These are phyloP conservation scores for Larimichthys crocea DNA, from an alignment of 2,113 vertebrate genomes.

Conservation along the genomic window DNA sequence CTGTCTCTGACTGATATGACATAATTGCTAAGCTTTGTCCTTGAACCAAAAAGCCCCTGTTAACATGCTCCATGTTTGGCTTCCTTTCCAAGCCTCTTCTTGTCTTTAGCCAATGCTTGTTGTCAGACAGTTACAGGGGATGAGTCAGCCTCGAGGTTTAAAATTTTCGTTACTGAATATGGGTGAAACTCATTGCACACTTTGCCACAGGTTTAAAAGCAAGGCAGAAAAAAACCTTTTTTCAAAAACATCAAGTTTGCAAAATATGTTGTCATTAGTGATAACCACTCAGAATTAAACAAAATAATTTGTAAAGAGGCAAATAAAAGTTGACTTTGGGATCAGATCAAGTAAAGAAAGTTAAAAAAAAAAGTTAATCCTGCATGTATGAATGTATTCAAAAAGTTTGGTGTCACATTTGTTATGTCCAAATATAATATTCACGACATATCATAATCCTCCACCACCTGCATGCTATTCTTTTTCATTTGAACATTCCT, in stretches of 20 bases:
- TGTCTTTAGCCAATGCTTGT: conserved; percentile 3
- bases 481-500: neutral
- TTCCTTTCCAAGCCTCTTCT: neutral
- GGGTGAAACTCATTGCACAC: no score
- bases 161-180: neutral
- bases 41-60: conserved; percentile 1
- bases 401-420: conserved; percentile 1
- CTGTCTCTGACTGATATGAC: neutral
- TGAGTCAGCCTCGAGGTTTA: conserved; percentile 9
- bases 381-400: neutral
- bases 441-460: neutral
- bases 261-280: no score
- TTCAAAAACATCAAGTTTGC: no score
- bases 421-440: neutral
- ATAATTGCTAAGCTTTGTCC: neutral
- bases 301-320: no score
- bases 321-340: no score
- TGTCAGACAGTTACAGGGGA: conserved; percentile 27
- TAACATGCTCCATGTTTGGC: neutral
- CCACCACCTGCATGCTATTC: neutral
- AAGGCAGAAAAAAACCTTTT: no score
- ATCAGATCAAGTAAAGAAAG: no score
- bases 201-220: no score
- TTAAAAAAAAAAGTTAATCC: no score
- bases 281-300: no score